A percentile compares a stretch with the other conserved stretches of the same genome.
phyloP scores from a whole-genome alignment of 2,797 vertebrate species.

The Tokudaia muenninki region DNA sequence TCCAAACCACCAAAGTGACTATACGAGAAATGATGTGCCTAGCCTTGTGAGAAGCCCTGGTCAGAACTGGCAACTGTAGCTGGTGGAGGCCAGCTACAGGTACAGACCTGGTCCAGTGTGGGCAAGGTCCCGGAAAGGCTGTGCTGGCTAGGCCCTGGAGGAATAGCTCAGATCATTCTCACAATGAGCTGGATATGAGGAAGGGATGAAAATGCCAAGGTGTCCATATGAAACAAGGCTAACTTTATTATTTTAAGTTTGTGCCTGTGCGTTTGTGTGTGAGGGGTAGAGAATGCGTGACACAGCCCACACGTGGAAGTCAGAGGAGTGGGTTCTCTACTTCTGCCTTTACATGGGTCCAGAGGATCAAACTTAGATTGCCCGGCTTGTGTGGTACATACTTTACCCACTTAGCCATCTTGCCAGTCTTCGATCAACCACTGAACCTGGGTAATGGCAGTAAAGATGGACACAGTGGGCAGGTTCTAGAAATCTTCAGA shows the following conservation, averaged over 20 bases:
- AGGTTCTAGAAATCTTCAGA: not conserved
- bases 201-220: not conserved
- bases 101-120: not conserved
- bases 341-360: not conserved
- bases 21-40: accelerated
- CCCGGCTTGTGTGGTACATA: not conserved
- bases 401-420: not conserved
- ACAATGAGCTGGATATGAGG: accelerated
- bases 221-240: not conserved
- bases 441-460: not conserved
- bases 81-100: not conserved
- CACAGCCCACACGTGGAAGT: not conserved
- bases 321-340: not conserved
- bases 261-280: not conserved
- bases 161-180: not conserved
- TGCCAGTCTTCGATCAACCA: not conserved
- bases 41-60: not conserved
- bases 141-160: not conserved
- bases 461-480: not conserved
- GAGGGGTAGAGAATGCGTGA: not conserved
- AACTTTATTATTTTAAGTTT: not conserved
- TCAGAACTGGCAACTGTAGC: not conserved
- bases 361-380: not conserved
- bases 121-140: not conserved
- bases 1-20: not conserved